Evolutionary conservation across 2,797 vertebrate species (phyloP).

Genomic region (Avahi laniger): DNA sequence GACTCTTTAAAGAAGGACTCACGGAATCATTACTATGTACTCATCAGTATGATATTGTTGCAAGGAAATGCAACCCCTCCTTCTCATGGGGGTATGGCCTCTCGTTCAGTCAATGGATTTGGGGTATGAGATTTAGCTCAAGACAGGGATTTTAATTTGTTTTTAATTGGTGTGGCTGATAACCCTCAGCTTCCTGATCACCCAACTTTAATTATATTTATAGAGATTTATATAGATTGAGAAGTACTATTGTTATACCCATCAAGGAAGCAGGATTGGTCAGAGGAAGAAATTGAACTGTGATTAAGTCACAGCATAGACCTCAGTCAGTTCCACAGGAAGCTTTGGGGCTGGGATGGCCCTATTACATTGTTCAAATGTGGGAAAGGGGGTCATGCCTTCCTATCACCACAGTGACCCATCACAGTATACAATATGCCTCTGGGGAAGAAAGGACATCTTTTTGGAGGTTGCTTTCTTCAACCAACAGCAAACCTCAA

Average conservation of each 20-base stretch:
- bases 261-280: neutral
- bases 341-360: neutral
- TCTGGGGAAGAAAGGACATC: too few relatives aligned
- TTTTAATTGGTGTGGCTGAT: neutral
- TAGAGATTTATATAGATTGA: neutral
- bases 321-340: neutral
- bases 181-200: neutral
- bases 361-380: neutral
- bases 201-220: neutral
- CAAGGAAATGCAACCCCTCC: too few relatives aligned
- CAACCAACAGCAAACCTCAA: too few relatives aligned
- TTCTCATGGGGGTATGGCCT: neutral
- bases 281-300: neutral
- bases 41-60: neutral
- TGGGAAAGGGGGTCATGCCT: fast-evolving
- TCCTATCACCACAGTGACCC: neutral
- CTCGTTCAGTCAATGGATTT: neutral
- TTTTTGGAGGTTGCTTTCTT: too few relatives aligned
- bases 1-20: neutral
- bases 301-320: neutral
- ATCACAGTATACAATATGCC: too few relatives aligned
- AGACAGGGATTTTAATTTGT: neutral
- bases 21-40: neutral
- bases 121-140: neutral
- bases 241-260: neutral